Base-by-base conservation (phyloP, 2,888 invertebrate genomes). In the Scaptodrosophila latifasciaeformis region DNA sequence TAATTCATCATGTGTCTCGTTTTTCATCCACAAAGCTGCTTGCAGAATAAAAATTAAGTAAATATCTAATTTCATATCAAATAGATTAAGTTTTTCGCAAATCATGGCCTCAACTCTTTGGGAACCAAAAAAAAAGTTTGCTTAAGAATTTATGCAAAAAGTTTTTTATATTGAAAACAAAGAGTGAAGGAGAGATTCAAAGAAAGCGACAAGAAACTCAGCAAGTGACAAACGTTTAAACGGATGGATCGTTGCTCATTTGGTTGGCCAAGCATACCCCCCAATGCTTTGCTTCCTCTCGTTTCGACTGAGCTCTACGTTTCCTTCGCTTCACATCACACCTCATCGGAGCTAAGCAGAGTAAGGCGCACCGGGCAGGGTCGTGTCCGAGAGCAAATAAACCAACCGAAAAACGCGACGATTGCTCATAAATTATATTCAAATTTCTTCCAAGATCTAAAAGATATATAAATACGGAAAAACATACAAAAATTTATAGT, bases 391-490 rank as follows among this genome's bases (percentile, higher is more conserved):
- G 45, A 54, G 70, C 70, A 52, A 72, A 74, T 74, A 74, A 75
- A 54, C 65, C 77, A 71, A 76, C 71, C 74, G 74, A 76, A 77
- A 70, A 74, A 77, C 59, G 67, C 67, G 68, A 64, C 75, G 81
- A 81, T 76, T 79, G 77, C 71, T 81, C 81, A 81, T 81, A 79
- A 81, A 81, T 81, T 81, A 81, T 81, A 80, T 81, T 80, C 64
- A 81, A 81, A 80, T 77, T 80, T 79, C 59, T 52, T 65, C 15
- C 45, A 57, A 82, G 81, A 80, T 81, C 80, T 66, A 66, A 80
- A 49, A 81, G 80, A 82, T 77, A 81, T 64, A 65, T 70, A 70
- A 62, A 70, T 66, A 75, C 74, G 70, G 63, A 64, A 65, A 72
- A 70, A 37, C 9, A 37, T 17, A 37, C 37, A 37, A 4, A 17